phyloP scores from a whole-genome alignment of 2,888 invertebrate genomes.

The Thereva unica region DNA sequence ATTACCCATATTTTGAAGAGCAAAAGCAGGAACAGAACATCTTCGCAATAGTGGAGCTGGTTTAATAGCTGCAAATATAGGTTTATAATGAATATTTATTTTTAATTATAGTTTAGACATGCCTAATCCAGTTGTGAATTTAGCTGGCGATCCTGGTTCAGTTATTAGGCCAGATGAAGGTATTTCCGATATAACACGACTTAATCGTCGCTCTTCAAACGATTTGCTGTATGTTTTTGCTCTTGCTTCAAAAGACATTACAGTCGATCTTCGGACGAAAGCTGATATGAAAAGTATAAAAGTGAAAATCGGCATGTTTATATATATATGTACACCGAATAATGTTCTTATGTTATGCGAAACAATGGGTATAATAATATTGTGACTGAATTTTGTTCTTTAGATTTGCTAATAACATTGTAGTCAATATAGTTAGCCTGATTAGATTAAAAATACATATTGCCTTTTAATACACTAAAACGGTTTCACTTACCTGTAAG shows the following conservation, averaged over 20 bases:
- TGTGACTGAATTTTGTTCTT: not conserved
- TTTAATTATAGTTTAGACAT: slow-evolving; percentile 3
- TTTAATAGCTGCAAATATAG: slow-evolving; percentile 35
- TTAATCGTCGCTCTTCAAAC: slow-evolving; percentile 31
- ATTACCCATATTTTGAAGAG: slow-evolving; percentile 30
- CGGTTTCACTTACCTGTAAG: too few species aligned
- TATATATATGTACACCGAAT: not conserved
- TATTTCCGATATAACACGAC: slow-evolving; percentile 23
- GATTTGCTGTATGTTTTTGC: slow-evolving; percentile 24
- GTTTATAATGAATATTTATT: not conserved
- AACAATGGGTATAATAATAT: too few species aligned
- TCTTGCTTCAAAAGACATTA: slow-evolving; percentile 16
- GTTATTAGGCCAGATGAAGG: slow-evolving; percentile 27
- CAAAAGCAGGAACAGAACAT: slow-evolving; percentile 42
- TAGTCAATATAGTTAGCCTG: too few species aligned
- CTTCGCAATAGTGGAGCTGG: slow-evolving; percentile 42
- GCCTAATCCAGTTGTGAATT: slow-evolving; percentile 39
- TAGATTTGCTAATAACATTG: not conserved
- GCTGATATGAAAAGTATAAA: slow-evolving; percentile 22
- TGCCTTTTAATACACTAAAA: too few species aligned
- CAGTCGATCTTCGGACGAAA: slow-evolving; percentile 33
- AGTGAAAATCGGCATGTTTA: not conserved
- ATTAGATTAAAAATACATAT: too few species aligned
- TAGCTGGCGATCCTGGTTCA: slow-evolving; percentile 40
- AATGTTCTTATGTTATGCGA: too few species aligned